phyloP scores from a whole-genome alignment of 1,140 invertebrate genomes.

The Nephila pilipes region DNA sequence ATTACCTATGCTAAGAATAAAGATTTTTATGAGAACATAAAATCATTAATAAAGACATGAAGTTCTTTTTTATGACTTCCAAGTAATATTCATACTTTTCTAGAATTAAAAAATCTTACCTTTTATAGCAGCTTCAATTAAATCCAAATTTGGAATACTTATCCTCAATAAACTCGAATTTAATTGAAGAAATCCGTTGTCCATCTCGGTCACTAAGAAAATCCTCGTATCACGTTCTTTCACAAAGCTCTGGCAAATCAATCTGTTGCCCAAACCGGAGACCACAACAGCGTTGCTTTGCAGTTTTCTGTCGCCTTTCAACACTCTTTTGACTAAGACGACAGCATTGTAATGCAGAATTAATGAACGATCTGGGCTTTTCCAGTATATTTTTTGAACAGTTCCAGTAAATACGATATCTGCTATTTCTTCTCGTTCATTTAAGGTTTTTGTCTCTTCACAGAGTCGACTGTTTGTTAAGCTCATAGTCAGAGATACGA shows the following conservation, averaged over 20 bases:
- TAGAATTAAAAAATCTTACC: conserved; percentile 32
- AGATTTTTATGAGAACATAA: too few relatives aligned
- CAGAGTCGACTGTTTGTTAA: neutral
- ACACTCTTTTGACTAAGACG: conserved; percentile 75
- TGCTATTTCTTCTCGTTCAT: conserved; percentile 79
- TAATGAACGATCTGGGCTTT: conserved; percentile 35
- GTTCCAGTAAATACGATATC: conserved; percentile 80
- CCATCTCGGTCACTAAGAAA: conserved; percentile 67
- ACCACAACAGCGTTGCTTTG: conserved; percentile 77
- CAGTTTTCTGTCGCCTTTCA: conserved; percentile 67
- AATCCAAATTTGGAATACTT: conserved; percentile 75
- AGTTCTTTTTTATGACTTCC: too few relatives aligned
- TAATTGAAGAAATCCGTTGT: conserved; percentile 72
- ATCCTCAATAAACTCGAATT: conserved; percentile 77
- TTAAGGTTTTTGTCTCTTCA: conserved; percentile 73
- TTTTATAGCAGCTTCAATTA: conserved; percentile 68
- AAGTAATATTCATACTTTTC: too few relatives aligned
- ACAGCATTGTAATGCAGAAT: conserved; percentile 78
- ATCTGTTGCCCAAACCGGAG: conserved; percentile 69
- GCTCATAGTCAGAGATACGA: neutral
- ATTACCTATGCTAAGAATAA: too few relatives aligned
- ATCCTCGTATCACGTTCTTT: conserved; percentile 76
- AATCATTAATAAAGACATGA: too few relatives aligned
- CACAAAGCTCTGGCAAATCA: conserved; percentile 74
- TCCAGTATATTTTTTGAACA: conserved; percentile 78